These are phyloP conservation scores for Ctenosaura bakeri DNA, from an alignment of 2,797 vertebrate species.

Conservation along the genomic window DNA sequence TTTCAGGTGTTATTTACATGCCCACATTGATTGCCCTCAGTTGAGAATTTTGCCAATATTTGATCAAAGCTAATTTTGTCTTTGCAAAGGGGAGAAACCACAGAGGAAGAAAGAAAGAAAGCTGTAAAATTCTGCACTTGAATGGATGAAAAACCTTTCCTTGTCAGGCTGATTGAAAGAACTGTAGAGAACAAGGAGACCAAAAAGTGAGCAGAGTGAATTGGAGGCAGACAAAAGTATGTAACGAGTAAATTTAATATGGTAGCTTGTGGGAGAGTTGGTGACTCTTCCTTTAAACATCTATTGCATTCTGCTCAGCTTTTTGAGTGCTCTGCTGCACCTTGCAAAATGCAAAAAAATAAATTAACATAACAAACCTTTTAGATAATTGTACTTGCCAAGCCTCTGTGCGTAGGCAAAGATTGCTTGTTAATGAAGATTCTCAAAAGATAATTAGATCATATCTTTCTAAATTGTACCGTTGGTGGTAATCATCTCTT, in stretches of 20 bases:
- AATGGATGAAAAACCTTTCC: not conserved
- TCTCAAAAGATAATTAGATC: constrained; percentile 47
- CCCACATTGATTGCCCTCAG: not conserved
- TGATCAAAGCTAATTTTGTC: constrained; percentile 8
- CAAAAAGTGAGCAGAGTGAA: constrained; percentile 2
- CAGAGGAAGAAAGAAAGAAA: not conserved
- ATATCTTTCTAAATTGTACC: constrained; percentile 53
- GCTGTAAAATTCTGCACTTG: not conserved
- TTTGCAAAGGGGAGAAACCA: too few species aligned
- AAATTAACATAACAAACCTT: constrained; percentile 41
- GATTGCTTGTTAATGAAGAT: constrained; percentile 38
- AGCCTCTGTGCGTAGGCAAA: constrained; percentile 19
- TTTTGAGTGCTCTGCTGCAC: constrained; percentile 34
- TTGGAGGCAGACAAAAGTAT: constrained; percentile 12
- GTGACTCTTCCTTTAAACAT: constrained; percentile 28
- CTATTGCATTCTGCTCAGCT: constrained; percentile 19
- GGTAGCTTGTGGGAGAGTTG: not conserved
- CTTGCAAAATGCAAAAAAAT: constrained; percentile 14
- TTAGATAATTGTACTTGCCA: constrained; percentile 38
- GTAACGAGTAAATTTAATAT: constrained; percentile 30
- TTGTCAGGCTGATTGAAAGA: not conserved
- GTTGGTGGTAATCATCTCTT: constrained; percentile 42
- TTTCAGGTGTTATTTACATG: not conserved
- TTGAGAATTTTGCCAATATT: constrained; percentile 7
- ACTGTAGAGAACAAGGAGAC: not conserved